Evolutionary conservation across 2,888 invertebrate genomes (phyloP), one percentile per base, ranked within the genome.

Genomic region (Miltochrista miniata): DNA sequence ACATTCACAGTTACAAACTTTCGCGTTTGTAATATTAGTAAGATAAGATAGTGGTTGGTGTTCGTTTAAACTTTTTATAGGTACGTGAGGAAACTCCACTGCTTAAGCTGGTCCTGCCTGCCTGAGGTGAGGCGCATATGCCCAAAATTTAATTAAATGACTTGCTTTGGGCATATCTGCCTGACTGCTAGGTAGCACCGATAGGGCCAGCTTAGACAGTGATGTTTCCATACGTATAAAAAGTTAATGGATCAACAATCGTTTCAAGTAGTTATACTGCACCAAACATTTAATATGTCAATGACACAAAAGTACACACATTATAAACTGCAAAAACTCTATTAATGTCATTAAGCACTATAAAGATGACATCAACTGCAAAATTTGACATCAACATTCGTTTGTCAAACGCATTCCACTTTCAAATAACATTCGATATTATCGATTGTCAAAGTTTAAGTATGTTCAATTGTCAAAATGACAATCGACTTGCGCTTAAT

Each of bases 351-450:
- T 37, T 74, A 61, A 63, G 68, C 68, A 72, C 78, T 79, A 73
- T 85, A 84, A 85, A 80, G 76, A 82, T 83, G 79, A 85, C 73
- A 60, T 87, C 85, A 85, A 76, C 76, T 86, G 81, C 81, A 76
- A 83, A 88, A 88, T 84, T 63, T 67, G 58, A 58, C 56, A 42
- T 66, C 41, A 45, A 56, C 43, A 41, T 47, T 51, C 38, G 46
- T 30, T 33, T 85, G 85, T 86, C 87, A 83, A 82, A 84, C 61
- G 52, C 79, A 82, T 70, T 79, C 44, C 10, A 40, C 76, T 74
- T 80, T 81, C 70, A 66, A 48, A 44, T 37, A 40, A 41, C 15
- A 75, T 76, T 78, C 78, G 48, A 48, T n/a, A n/a, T 45, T 53
- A 48, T 70, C 58, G 76, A 72, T 72, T 85, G 80, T 84, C 85